Evolutionary conservation across 2,888 invertebrate genomes (phyloP).

Genomic region (Monochamus alternatus): DNA sequence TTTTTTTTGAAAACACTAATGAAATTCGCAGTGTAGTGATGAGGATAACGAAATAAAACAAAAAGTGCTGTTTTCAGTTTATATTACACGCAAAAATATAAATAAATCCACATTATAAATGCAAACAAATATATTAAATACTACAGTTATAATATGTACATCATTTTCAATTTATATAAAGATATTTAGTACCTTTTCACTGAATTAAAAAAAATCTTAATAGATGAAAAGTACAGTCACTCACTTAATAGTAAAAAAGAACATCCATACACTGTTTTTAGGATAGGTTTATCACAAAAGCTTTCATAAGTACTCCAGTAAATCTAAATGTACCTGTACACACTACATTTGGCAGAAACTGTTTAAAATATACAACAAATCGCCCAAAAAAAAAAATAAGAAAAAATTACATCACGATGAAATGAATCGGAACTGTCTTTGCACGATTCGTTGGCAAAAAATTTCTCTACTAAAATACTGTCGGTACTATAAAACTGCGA

Average conservation of each 20-base stretch:
- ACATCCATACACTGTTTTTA: conserved; percentile 50
- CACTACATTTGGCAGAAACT: conserved; percentile 57
- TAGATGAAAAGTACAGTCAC: conserved; percentile 52
- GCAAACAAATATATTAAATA: conserved; percentile 58
- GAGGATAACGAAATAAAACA: conserved; percentile 12
- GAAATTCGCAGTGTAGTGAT: neutral
- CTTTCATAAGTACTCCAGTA: conserved; percentile 54
- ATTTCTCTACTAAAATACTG: conserved; percentile 46
- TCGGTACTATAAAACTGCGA: conserved; percentile 41
- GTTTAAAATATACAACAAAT: conserved; percentile 37
- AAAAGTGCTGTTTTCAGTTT: conserved; percentile 37
- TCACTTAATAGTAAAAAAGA: conserved; percentile 49
- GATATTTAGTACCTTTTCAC: conserved; percentile 54
- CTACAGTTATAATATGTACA: conserved; percentile 58
- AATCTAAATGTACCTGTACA: conserved; percentile 48
- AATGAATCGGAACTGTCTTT: conserved; percentile 5
- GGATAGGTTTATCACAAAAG: conserved; percentile 59
- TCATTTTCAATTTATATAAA: conserved; percentile 48
- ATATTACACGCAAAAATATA: conserved; percentile 59
- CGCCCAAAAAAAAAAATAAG: conserved; percentile 27
- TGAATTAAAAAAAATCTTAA: conserved; percentile 44
- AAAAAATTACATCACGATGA: conserved; percentile 8
- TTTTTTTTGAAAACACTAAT: too few species aligned
- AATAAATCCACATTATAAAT: conserved; percentile 57
- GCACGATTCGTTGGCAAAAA: conserved; percentile 38